Evolutionary conservation across 2,888 invertebrate species (phyloP), one percentile per base, ranked within the genome.

Genomic region (Tetragnatha montana): DNA sequence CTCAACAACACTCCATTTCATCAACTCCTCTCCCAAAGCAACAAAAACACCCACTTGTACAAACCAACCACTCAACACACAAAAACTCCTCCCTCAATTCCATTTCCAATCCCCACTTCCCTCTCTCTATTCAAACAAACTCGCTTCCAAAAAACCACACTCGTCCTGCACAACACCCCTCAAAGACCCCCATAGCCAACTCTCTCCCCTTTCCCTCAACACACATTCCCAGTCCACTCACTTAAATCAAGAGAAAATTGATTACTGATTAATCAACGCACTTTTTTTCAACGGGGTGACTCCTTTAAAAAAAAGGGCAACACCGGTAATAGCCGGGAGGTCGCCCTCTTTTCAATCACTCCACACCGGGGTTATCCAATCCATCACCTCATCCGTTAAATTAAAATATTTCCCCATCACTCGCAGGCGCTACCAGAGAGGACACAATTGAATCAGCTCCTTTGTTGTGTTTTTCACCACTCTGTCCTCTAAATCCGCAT

Each of bases 341-440:
- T 85, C 74, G 60, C n/a, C 19, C 47, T n/a, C 71, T 85, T 76
- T 88, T 78, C 81, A 88, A 88, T 88, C 87, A 88, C 76, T 70
- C 68, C 21, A 12, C 87, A 60, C 50, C 70, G 49, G 69, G 35
- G 68, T 74, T 51, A 88, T n/a, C 87, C 78, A 68, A 88, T 88
- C 87, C 87, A 88, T 88, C 87, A 88, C 78, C 68, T 78, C 81
- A 88, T 76, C 82, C 87, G 87, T 88, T 88, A 88, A 88, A 88
- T 88, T 88, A 88, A 88, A 88, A 88, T 82, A 88, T 71, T 86
- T 88, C 74, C 4, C 81, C 82, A 88, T 82, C 81, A 82, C 76
- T 71, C 19, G 81, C 81, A 82, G 76, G 82, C 60, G 87, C 19
- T 75, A 75, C 81, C 81, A 17, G 22, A 19, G 35, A 76, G 82